Evolutionary conservation across 2,888 invertebrate species (phyloP).

Genomic region (Perithous albicinctus): DNA sequence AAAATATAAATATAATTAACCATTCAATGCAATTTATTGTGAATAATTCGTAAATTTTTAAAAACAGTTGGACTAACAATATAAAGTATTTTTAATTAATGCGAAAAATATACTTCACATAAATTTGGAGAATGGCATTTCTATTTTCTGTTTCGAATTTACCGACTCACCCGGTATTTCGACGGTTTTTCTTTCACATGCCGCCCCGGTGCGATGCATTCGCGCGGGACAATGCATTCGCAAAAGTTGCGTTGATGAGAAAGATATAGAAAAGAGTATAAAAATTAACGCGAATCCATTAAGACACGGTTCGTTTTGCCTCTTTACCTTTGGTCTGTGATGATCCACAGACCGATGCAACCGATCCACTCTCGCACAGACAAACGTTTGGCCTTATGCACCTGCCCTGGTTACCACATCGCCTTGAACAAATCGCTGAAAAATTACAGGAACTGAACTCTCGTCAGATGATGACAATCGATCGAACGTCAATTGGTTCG

Average conservation of each 20-base stretch:
- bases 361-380: conserved; percentile 90
- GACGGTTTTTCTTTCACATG: neutral
- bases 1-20: too few relatives aligned
- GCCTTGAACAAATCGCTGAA: conserved; percentile 90
- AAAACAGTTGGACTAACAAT: neutral
- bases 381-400: conserved; percentile 94
- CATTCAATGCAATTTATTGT: too few relatives aligned
- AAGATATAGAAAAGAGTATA: conserved; percentile 22
- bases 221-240: neutral
- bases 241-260: neutral
- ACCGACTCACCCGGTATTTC: conserved; percentile 11
- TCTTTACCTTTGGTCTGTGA: conserved; percentile 72
- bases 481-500: conserved; percentile 8
- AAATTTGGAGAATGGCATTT: neutral
- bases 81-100: neutral
- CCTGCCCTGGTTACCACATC: conserved; percentile 89
- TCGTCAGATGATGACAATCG: conserved; percentile 44
- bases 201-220: neutral
- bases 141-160: neutral
- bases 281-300: conserved; percentile 30
- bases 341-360: conserved; percentile 87
- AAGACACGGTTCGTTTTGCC: conserved; percentile 3
- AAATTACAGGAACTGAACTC: conserved; percentile 71
- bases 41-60: neutral
- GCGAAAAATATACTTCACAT: neutral